Evolutionary conservation across 2,113 vertebrate species (phyloP), one percentile per base, ranked within the genome.

Genomic region (Phyllostomus hastatus): DNA sequence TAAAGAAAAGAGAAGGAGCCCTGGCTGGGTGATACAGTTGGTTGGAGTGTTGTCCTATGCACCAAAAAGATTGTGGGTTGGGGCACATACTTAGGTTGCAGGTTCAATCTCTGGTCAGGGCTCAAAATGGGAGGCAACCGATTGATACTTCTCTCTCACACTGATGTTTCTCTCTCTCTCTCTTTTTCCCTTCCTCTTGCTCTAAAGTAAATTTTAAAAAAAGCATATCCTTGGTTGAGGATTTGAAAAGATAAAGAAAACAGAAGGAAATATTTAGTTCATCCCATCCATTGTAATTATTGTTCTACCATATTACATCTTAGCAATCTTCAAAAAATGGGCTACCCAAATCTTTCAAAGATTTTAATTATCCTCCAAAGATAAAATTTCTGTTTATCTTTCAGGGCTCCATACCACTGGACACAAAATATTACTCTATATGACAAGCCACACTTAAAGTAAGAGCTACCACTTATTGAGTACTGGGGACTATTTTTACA

Each of bases 321-420:
- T 75, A 93, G 43, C 84, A 90, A 10, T 88, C 52, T 54, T 93
- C 78, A 70, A 96, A 94, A 70, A 67, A 59, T 31, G 33, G 43
- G 28, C 16, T 31, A 88, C 8, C 72, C 80, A 96, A 57, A 82
- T 88, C 33, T 90, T 76, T 94, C 52, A 78, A 96, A 20, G 26
- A 92, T 79, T 92, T 96, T 95, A 89, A 90, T 91, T 48, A 92
- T 35, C 66, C 19, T 85, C 28, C 38, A 46, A 84, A 84, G 43
- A 94, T 61, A 94, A 92, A 61, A 92, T 78, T 95, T 90, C 46
- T 94, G 73, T 96, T 80, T 91, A 52, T 84, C 41, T 81, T 70
- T 81, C 35, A 91, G 80, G 52, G 48, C 26, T 83, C 48, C 59
- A 61, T 67, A 61, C 78, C 35, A 70, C 31, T 76, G 50, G n/a